Base-by-base conservation (phyloP, 92 coral and sea anemone species). In the Desmophyllum pertusum region DNA sequence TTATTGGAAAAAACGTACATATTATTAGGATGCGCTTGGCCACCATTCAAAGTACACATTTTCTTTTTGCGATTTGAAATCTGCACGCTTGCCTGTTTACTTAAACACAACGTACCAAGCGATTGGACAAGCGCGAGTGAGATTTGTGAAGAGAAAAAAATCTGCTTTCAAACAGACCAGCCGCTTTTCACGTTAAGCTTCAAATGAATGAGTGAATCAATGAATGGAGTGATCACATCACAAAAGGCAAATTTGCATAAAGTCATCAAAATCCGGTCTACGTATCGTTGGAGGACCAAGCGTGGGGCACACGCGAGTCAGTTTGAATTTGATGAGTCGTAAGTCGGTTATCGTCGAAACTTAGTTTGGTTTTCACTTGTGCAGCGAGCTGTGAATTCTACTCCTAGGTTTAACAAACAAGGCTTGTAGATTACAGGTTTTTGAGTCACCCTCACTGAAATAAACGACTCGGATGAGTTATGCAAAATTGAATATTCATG, bases 171-270 rank as follows among this genome's bases (percentile, higher is more conserved):
- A 82, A 59, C 27, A 45, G 71, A 71, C 70, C 79, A 71, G 86
- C 86, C 84, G 84, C 84, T 68, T 82, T 82, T 72, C 86, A 82
- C 86, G 79, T 71, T 72, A 71, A 82, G 71, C 79, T 59, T 72
- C 70, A 73, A 82, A 73, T 53, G 86, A 82, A 81, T 81, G 86
- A 61, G 45, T 70, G 83, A 74, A n/a, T 88, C 89, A 87, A 90
- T 90, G 94, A 89, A 85, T 89, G 92, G 84, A 19, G 61, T 80
- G 90, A 88, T 91, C 89, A 75, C 67, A 75, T 74, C 89, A 91
- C 89, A 85, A 91, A 84, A 84, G 85, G 48, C 84, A 84, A n/a
- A 91, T 91, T 91, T 88, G 92, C 94, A 91, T 91, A 91, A 46
- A 33, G 63, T 66, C 80, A 42, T 70, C 86, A 57, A 70, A 81